Evolutionary conservation across 2,113 vertebrate genomes (phyloP), one percentile per base, ranked within the genome.

Genomic region (Chiloscyllium plagiosum): DNA sequence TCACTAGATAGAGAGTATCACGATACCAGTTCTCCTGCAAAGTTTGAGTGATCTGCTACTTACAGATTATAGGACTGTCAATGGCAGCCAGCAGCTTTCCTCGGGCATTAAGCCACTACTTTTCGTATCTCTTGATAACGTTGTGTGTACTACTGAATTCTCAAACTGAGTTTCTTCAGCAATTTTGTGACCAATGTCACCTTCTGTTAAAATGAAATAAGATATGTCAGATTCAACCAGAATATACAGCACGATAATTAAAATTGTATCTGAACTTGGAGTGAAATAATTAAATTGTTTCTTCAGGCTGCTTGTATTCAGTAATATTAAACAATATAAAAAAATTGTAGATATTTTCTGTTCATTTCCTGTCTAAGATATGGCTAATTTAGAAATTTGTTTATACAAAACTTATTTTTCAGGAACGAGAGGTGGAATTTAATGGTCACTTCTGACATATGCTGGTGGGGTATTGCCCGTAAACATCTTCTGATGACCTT

Each of bases 31-130:
- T 93, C 89, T 93, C 89, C 61, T 68, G 33, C n/a, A 93, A 93
- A 66, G 61, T 93, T 93, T 93, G 89, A 68, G 89, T 93, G 89
- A 93, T 93, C 89, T 93, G 89, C 61, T 93, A 68, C 89, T 93
- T 61, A 22, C 61, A 93, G 89, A 93, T 93, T 68, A 93, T 37
- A 93, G 89, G n/a, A 66, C 89, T 66, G 89, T 66, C 89, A 92
- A 92, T 92, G 89, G 89, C 89, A 92, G 56, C 89, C 19, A 93
- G n/a, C n/a, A 93, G 89, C 33, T 93, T 93, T 68, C 89, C 89
- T 93, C 61, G 2, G 89, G 89, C 89, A 93, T 65, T 93, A 65
- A 93, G 89, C 61, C 37, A 66, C n/a, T 37, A 93, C 89, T 93
- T 93, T 61, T 93, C 66, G 61, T 93, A 93, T 66, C 33, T 93